A percentile compares a stretch with the other conserved stretches of the same genome.
Conservation (phyloP, 2,113 vertebrate species). For the Naja naja region DNA sequence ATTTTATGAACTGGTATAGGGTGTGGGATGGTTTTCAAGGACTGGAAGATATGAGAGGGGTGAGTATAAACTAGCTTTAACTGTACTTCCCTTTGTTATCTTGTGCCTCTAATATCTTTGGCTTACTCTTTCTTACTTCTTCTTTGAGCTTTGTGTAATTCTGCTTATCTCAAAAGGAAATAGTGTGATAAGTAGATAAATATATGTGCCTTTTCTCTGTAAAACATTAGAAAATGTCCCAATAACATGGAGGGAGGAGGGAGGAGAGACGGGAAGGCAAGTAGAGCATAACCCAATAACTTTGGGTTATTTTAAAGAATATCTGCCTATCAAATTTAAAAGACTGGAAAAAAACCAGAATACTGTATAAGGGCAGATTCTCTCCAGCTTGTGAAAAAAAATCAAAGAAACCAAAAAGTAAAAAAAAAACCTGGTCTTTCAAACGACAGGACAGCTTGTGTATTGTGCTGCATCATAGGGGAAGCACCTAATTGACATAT, state of each 20-base stretch:
- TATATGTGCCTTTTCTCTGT: neutral
- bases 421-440: neutral
- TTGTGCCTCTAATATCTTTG: neutral
- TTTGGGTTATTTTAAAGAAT: neutral
- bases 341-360: neutral
- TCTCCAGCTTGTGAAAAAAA: neutral
- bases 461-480: neutral
- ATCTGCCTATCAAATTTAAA: neutral
- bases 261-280: neutral
- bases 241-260: neutral
- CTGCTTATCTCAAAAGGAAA: neutral
- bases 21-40: neutral
- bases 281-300: neutral
- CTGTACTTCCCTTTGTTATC: neutral
- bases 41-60: neutral
- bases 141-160: neutral
- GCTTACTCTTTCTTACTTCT: neutral
- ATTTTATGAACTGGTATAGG: neutral
- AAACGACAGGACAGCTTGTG: neutral
- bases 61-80: neutral
- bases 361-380: neutral
- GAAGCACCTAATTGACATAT: neutral
- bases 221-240: neutral
- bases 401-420: slow-evolving; percentile 1
- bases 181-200: neutral